Evolutionary conservation across 2,113 vertebrate genomes (phyloP), one percentile per base, ranked within the genome.

Genomic region (Coturnix japonica): DNA sequence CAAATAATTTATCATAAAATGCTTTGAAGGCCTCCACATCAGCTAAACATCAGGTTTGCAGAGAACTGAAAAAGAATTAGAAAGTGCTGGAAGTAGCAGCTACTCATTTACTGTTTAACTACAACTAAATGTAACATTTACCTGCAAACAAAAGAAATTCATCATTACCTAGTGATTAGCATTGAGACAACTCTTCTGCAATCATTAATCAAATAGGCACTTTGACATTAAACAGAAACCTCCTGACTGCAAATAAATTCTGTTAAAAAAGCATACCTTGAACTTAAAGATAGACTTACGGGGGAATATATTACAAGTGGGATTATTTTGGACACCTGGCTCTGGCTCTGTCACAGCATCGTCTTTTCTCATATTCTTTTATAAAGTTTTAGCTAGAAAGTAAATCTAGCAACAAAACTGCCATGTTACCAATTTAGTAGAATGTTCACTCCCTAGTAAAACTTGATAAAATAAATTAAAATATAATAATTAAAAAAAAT

Each of bases 81-180:
- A 63, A 11, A 80, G 6, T 39, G 31, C 56, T 4, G 10, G 21
- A 87, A 47, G 70, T 85, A 84, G 25, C 53, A 93, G 39, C 14
- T 90, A 30, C 66, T 83, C 14, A 16, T 65, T 88, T 25, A 59
- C 11, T 73, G 15, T 46, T 54, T 91, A 90, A 94, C 94, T 93
- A 93, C 87, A 85, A 11, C 11, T 88, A 85, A 47, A 25, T 43
- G 20, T 13, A 19, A 49, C 16, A 51, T 80, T 88, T 89, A 75
- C 16, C 22, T 67, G 35, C 23, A 21, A 90, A 65, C 71, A 1
- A 88, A 94, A 78, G 28, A 65, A 77, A 85, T 30, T 35, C 12
- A 16, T 31, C 59, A 14, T 80, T 74, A 49, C 51, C 16, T 85
- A n/a, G 37, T 33, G 35, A 82, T 61, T 78, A 67, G 12, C 15